These are phyloP conservation scores for Netelia fuscicornis DNA, from an alignment of 2,888 invertebrate genomes.

Conservation along the genomic window DNA sequence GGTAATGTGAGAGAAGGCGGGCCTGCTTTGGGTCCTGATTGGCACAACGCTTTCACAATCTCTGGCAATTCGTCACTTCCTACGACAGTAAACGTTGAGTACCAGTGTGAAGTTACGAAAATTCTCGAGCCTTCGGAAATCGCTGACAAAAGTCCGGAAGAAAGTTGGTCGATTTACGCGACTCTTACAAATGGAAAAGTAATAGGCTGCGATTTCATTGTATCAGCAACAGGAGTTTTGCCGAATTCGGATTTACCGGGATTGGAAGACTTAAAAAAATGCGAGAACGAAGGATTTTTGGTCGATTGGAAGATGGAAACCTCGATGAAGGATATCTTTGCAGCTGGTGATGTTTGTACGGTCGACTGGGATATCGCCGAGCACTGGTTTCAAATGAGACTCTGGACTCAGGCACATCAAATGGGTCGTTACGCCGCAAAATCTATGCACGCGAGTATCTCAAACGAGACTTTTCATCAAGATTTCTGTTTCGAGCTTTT, in stretches of 20 bases:
- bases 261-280: constrained; percentile 86
- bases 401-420: constrained; percentile 99
- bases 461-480: constrained; percentile 89
- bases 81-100: constrained; percentile 85
- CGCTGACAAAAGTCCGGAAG: constrained; percentile 76
- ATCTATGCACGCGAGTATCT: constrained; percentile 90
- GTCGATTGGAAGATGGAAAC: constrained; percentile 96
- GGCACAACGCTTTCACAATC: constrained; percentile 91
- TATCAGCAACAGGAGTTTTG: constrained; percentile 97
- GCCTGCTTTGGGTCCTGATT: constrained; percentile 98
- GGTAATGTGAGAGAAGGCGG: constrained; percentile 87
- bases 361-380: constrained; percentile 91
- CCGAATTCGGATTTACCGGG: constrained; percentile 88
- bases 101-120: constrained; percentile 85
- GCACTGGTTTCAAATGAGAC: constrained; percentile 97
- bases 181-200: constrained; percentile 90
- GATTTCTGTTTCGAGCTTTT: constrained; percentile 99
- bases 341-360: constrained; percentile 97
- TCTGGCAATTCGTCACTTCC: constrained; percentile 85
- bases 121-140: constrained; percentile 89
- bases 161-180: constrained; percentile 90
- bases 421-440: constrained; percentile 98
- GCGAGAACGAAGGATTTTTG: constrained; percentile 92
- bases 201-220: constrained; percentile 94
- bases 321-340: constrained; percentile 91